phyloP scores from a whole-genome alignment of 2,888 invertebrate species.

The Tillus elongatus region DNA sequence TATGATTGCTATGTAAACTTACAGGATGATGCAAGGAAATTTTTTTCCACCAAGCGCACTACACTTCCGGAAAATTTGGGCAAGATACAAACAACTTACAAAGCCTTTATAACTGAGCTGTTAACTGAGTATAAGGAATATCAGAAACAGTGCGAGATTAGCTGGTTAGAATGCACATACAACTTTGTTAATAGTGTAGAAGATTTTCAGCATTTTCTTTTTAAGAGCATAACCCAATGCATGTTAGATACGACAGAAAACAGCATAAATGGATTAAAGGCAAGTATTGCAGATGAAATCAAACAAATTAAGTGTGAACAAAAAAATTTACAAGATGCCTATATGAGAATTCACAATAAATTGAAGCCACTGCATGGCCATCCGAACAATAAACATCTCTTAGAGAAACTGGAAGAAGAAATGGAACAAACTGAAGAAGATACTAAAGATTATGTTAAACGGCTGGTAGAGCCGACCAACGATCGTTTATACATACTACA shows the following conservation, averaged over 20 bases:
- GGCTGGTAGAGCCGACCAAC: too few relatives aligned
- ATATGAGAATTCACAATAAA: conserved; percentile 23
- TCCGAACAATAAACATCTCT: conserved; percentile 26
- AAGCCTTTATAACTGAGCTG: conserved; percentile 27
- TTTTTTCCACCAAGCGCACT: too few relatives aligned
- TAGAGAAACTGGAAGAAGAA: conserved; percentile 26
- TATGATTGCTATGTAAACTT: too few relatives aligned
- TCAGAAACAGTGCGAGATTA: conserved; percentile 29
- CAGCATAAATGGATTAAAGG: too few relatives aligned
- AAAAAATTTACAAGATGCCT: conserved; percentile 15
- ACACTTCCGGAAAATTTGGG: too few relatives aligned
- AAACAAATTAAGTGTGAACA: conserved; percentile 13
- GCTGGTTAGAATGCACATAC: conserved; percentile 26
- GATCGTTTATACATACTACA: too few relatives aligned
- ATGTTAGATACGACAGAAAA: conserved; percentile 7
- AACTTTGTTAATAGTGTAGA: conserved; percentile 14
- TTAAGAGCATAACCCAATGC: background rate
- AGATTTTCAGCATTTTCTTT: conserved; percentile 6
- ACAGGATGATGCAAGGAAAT: too few relatives aligned
- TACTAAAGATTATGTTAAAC: conserved; percentile 8
- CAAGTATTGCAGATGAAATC: too few relatives aligned
- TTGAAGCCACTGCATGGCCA: conserved; percentile 32
- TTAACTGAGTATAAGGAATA: conserved; percentile 27
- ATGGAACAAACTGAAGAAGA: conserved; percentile 17
- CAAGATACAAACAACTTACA: conserved; percentile 24